These are phyloP conservation scores for Andrena praecox DNA, from an alignment of 2,888 invertebrate species.

Conservation along the genomic window DNA sequence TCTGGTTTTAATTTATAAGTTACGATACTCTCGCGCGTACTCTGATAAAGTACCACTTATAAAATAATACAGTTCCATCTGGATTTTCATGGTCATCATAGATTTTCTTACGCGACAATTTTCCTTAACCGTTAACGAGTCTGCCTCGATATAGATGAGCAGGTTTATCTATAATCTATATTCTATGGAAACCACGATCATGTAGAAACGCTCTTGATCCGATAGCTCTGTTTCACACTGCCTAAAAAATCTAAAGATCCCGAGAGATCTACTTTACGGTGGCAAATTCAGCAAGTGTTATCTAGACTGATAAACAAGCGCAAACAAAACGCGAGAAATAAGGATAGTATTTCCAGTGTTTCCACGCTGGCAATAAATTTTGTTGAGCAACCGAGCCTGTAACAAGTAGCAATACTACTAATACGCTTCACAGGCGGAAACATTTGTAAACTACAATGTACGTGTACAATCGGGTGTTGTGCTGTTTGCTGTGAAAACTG, in stretches of 20 bases:
- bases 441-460: neutral
- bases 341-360: neutral
- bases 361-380: neutral
- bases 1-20: no score
- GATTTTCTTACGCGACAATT: no score
- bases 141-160: no score
- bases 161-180: neutral
- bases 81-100: no score
- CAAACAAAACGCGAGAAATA: constrained; percentile 43
- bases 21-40: no score
- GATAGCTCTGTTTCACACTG: neutral
- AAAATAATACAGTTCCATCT: no score
- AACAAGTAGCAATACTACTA: neutral
- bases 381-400: neutral
- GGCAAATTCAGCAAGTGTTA: constrained; percentile 31
- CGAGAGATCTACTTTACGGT: neutral
- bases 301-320: constrained; percentile 46
- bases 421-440: neutral
- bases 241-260: neutral
- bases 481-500: neutral
- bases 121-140: no score
- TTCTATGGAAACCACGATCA: neutral
- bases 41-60: no score
- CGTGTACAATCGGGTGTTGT: neutral
- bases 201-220: constrained; percentile 20